phyloP scores from a whole-genome alignment of 2,113 vertebrate genomes.

The Origma solitaria region DNA sequence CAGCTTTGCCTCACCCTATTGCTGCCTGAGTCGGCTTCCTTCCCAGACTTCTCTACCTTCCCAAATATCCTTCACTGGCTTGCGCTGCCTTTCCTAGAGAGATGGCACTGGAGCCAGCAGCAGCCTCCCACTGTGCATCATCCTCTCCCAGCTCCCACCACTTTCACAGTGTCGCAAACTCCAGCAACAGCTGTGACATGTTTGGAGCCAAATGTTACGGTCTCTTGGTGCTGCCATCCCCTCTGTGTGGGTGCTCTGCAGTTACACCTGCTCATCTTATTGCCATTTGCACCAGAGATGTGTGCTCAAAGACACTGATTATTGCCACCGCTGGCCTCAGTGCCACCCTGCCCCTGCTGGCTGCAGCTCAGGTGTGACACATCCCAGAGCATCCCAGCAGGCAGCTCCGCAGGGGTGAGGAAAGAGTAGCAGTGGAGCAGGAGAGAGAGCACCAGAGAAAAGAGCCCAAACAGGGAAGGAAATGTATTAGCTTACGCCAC shows the following conservation, averaged over 20 bases:
- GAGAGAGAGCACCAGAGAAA: not conserved
- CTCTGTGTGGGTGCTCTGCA: not conserved
- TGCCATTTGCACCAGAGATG: not conserved
- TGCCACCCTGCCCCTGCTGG: no score
- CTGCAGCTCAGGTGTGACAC: not conserved
- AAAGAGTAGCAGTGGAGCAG: not conserved
- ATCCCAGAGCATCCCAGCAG: not conserved
- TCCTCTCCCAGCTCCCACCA: not conserved
- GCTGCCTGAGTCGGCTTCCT: not conserved
- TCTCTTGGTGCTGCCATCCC: not conserved
- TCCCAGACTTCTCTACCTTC: not conserved
- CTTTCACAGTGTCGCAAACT: not conserved
- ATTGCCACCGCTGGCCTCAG: not conserved
- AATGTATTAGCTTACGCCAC: accelerated
- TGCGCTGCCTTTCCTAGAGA: not conserved
- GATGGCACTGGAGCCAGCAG: not conserved
- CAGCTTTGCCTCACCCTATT: not conserved
- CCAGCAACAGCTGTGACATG: not conserved
- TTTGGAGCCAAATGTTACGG: not conserved
- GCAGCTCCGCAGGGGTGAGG: not conserved
- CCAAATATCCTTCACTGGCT: not conserved
- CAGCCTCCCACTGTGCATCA: not conserved
- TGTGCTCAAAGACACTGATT: no score
- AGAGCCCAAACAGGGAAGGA: not conserved
- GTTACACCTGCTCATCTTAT: not conserved